phyloP scores from a whole-genome alignment of 2,113 vertebrate genomes.

The Microtus ochrogaster region DNA sequence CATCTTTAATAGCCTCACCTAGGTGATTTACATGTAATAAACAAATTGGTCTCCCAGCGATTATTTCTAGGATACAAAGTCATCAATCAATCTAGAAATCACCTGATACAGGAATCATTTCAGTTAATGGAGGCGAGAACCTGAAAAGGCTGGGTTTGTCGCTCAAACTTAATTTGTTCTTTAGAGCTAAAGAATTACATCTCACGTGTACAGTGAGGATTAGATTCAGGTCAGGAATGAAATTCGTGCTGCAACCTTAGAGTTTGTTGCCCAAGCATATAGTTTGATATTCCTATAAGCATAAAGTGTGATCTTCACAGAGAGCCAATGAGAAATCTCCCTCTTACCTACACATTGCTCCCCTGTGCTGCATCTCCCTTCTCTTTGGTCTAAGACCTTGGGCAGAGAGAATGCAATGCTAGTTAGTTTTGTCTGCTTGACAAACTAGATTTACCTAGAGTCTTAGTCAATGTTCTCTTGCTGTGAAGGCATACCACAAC shows the following conservation, averaged over 20 bases:
- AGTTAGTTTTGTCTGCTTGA: neutral
- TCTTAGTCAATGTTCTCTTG: neutral
- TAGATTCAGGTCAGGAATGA: constrained; percentile 32
- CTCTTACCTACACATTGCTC: neutral
- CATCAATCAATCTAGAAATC: constrained; percentile 73
- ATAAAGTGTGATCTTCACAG: neutral
- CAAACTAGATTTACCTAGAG: neutral
- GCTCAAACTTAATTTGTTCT: constrained; percentile 51
- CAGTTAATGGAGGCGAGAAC: constrained; percentile 5
- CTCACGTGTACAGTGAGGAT: constrained; percentile 37
- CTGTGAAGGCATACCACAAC: neutral
- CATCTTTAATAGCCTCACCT: constrained; percentile 72
- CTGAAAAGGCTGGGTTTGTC: constrained; percentile 50
- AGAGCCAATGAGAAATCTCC: neutral
- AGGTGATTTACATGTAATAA: constrained; percentile 77
- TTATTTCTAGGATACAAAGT: constrained; percentile 69
- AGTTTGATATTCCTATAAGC: neutral
- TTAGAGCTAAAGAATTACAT: neutral
- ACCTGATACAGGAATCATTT: constrained; percentile 1
- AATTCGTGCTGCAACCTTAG: neutral
- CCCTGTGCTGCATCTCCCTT: neutral
- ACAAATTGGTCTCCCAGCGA: constrained; percentile 69
- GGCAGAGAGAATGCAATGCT: neutral
- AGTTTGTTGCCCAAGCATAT: neutral
- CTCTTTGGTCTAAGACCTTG: neutral